Conservation (phyloP, 1,140 invertebrate genomes). For the Sinella curviseta region DNA sequence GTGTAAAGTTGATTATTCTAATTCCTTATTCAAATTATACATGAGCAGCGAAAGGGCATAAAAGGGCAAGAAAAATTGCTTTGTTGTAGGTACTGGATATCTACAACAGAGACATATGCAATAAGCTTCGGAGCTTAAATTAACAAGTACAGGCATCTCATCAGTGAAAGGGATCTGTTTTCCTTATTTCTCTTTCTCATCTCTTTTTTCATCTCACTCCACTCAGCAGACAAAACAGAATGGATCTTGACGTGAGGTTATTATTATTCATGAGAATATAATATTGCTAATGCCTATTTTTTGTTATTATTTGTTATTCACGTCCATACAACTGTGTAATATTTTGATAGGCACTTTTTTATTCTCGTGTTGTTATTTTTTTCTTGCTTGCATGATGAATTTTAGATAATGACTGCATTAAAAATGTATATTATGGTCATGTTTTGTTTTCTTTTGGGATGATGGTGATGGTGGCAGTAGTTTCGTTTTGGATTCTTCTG, state of each 20-base stretch:
- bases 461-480: too few relatives aligned
- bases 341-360: too few relatives aligned
- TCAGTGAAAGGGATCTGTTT: too few relatives aligned
- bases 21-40: conserved; percentile 8
- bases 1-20: conserved; percentile 12
- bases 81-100: not conserved
- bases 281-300: conserved; percentile 12
- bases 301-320: too few relatives aligned
- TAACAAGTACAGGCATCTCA: too few relatives aligned
- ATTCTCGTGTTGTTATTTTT: too few relatives aligned
- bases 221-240: too few relatives aligned
- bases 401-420: not conserved
- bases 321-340: not conserved
- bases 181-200: too few relatives aligned
- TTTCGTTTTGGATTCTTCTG: too few relatives aligned
- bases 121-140: too few relatives aligned
- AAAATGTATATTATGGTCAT: not conserved
- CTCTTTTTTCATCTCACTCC: too few relatives aligned
- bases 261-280: conserved; percentile 16
- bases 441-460: not conserved
- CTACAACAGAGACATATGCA: not conserved
- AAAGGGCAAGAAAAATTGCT: conserved; percentile 7
- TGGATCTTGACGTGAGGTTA: not conserved
- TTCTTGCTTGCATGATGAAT: not conserved
- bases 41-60: not conserved